Percentiles rank a stretch among this genome's conserved stretches.
Conservation (phyloP, 2,797 vertebrate species). For the Protosalanx chinensis region DNA sequence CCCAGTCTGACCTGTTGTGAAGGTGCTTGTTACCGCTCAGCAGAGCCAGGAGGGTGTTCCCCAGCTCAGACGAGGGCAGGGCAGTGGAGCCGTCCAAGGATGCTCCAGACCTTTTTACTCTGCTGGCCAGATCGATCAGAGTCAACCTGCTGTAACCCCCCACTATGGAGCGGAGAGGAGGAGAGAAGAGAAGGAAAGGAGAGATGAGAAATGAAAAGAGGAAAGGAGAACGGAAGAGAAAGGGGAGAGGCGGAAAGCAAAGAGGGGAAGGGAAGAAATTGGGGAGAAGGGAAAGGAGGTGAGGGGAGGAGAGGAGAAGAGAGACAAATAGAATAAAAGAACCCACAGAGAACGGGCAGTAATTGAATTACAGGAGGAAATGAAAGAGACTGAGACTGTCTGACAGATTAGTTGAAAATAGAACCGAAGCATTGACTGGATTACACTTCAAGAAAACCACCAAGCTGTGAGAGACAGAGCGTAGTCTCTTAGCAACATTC, state of each 20-base stretch:
- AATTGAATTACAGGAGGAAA: background rate
- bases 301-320: slow-evolving; percentile 25
- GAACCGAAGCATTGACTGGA: background rate
- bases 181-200: slow-evolving; percentile 4
- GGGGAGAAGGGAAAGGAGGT: background rate
- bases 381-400: background rate
- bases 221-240: background rate
- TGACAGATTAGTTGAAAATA: slow-evolving; percentile 1
- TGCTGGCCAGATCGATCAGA: slow-evolving; percentile 92
- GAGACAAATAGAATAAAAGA: background rate
- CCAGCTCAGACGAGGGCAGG: slow-evolving; percentile 85
- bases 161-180: slow-evolving; percentile 71
- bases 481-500: background rate
- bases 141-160: slow-evolving; percentile 90
- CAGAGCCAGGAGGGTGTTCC: slow-evolving; percentile 86
- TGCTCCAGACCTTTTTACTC: slow-evolving; percentile 81
- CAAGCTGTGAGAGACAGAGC: background rate
- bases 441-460: background rate
- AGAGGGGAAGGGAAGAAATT: background rate
- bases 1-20: slow-evolving; percentile 84
- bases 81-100: slow-evolving; percentile 76
- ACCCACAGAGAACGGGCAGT: background rate
- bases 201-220: slow-evolving; percentile 2
- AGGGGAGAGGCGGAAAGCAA: background rate
- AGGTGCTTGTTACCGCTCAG: slow-evolving; percentile 90